Percentiles rank a stretch among this genome's conserved stretches.
These are phyloP conservation scores for Rotaria sp. DNA, from an alignment of 2,888 invertebrate species.

Conservation along the genomic window DNA sequence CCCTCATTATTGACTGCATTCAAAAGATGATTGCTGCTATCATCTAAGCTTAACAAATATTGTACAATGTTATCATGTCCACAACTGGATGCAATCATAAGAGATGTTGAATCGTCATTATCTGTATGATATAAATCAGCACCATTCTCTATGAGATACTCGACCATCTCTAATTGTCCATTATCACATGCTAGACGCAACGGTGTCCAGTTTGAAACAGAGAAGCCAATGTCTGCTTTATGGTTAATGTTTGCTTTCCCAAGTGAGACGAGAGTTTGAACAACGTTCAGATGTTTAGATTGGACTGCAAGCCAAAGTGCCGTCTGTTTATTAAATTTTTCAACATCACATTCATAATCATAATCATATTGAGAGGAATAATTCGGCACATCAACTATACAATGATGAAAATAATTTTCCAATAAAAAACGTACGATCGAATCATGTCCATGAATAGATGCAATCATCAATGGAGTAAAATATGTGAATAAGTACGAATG, in stretches of 20 bases:
- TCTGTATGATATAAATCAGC: background rate
- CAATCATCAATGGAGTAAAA: background rate
- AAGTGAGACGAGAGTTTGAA: background rate
- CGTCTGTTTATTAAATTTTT: background rate
- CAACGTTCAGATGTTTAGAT: background rate
- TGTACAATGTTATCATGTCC: background rate
- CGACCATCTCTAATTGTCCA: background rate
- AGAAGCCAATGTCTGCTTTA: background rate
- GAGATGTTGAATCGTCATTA: background rate
- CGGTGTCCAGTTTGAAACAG: background rate
- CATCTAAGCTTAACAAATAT: background rate
- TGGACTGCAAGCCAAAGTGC: background rate
- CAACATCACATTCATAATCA: background rate
- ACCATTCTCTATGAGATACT: background rate
- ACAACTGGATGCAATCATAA: background rate
- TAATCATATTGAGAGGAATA: background rate
- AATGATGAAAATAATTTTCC: background rate
- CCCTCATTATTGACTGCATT: background rate
- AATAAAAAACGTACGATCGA: background rate
- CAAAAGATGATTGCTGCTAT: background rate
- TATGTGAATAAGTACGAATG: accelerated
- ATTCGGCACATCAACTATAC: background rate
- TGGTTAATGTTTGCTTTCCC: background rate
- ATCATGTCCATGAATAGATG: background rate
- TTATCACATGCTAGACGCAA: background rate